Evolutionary conservation across 1,140 invertebrate genomes (phyloP).

Genomic region (Triops longicaudatus): DNA sequence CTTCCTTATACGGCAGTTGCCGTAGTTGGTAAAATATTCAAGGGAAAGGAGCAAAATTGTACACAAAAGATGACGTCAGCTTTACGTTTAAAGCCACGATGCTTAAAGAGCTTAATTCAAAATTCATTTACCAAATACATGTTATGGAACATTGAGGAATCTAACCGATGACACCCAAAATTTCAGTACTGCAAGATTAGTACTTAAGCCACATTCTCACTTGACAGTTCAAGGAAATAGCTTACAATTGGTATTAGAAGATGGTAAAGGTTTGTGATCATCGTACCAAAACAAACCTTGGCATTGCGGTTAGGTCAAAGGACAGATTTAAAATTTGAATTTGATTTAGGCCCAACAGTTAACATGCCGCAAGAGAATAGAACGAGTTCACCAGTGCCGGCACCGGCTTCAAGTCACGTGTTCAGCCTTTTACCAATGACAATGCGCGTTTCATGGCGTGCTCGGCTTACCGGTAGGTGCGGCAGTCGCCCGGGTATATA

Average conservation of each 20-base stretch:
- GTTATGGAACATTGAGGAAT: background rate
- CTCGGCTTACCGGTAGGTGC: background rate
- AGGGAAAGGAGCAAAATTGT: background rate
- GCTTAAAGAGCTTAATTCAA: background rate
- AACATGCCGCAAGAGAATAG: background rate
- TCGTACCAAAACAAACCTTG: background rate
- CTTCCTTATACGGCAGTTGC: background rate
- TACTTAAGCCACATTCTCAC: too few species aligned
- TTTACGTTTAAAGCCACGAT: background rate
- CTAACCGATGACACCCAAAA: too few species aligned
- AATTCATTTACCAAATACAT: background rate
- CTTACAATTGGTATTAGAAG: background rate
- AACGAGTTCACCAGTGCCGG: background rate
- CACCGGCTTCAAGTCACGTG: background rate
- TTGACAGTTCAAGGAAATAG: too few species aligned
- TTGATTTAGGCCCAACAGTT: constrained; percentile 1
- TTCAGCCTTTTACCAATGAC: background rate
- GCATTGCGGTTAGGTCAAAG: background rate
- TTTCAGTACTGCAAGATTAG: too few species aligned
- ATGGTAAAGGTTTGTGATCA: background rate
- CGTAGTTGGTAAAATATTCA: background rate
- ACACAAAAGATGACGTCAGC: background rate
- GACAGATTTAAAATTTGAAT: background rate
- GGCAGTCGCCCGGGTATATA: background rate
- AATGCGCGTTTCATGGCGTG: background rate